Percentiles rank a stretch among this genome's conserved stretches.
phyloP scores from a whole-genome alignment of 2,888 invertebrate genomes.

The Orthosia cruda region DNA sequence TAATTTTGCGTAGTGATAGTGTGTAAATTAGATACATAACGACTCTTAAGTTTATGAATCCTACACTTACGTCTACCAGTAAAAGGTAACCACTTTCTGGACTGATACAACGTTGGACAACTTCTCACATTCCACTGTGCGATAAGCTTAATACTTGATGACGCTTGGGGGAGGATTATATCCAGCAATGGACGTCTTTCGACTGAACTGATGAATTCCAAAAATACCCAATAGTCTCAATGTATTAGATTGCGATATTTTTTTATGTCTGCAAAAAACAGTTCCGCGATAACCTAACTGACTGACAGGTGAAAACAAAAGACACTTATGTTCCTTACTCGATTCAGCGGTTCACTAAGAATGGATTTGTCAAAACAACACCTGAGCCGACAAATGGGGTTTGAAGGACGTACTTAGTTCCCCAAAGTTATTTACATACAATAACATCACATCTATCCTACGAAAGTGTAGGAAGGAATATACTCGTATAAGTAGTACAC shows the following conservation, averaged over 20 bases:
- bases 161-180: background rate
- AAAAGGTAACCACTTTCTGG: no score
- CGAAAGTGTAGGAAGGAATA: background rate
- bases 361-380: background rate
- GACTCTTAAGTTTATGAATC: no score
- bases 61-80: no score
- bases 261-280: background rate
- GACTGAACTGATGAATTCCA: background rate
- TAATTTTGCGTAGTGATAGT: no score
- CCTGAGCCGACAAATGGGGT: no score
- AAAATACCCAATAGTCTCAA: no score
- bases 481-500: background rate
- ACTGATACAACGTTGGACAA: no score
- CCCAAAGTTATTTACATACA: background rate
- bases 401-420: background rate
- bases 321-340: background rate
- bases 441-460: background rate
- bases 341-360: background rate
- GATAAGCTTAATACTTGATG: background rate
- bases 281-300: background rate
- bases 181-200: background rate
- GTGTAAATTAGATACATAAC: no score
- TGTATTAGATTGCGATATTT: background rate
- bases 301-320: background rate
- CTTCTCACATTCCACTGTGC: background rate